Evolutionary conservation across 2,888 invertebrate species (phyloP).

Genomic region (Elysia crispata): DNA sequence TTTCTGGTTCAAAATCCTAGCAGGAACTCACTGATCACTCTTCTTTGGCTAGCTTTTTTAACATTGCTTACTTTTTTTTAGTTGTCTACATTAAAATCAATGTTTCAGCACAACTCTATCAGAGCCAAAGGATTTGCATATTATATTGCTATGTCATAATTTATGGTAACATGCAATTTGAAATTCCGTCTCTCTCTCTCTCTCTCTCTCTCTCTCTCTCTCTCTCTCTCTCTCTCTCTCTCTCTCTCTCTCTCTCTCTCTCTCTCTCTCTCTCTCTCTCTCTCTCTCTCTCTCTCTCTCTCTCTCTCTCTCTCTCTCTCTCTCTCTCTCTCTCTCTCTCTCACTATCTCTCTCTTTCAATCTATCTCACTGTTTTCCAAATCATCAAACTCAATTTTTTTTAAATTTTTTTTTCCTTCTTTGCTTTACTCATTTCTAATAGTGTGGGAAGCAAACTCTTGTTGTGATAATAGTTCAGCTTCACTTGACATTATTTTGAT

Average conservation of each 20-base stretch:
- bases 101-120: neutral
- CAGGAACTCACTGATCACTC: too few relatives aligned
- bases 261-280: slow-evolving; percentile 25
- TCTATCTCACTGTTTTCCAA: too few relatives aligned
- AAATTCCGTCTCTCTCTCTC: slow-evolving; percentile 30
- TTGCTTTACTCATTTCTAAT: neutral
- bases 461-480: neutral
- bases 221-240: slow-evolving; percentile 26
- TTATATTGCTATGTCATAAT: too few relatives aligned
- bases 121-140: neutral
- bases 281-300: slow-evolving; percentile 2
- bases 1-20: too few relatives aligned
- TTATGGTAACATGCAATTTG: too few relatives aligned
- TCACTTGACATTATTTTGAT: slow-evolving; percentile 5
- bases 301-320: slow-evolving; percentile 6
- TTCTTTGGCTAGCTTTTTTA: neutral
- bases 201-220: slow-evolving; percentile 25
- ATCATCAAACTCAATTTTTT: neutral
- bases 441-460: neutral
- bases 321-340: neutral
- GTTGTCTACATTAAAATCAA: neutral
- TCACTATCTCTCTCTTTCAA: neutral
- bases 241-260: slow-evolving; percentile 22
- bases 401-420: neutral
- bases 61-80: neutral